Base-by-base conservation (phyloP, 2,888 invertebrate species). In the Bhutanitis thaidina region DNA sequence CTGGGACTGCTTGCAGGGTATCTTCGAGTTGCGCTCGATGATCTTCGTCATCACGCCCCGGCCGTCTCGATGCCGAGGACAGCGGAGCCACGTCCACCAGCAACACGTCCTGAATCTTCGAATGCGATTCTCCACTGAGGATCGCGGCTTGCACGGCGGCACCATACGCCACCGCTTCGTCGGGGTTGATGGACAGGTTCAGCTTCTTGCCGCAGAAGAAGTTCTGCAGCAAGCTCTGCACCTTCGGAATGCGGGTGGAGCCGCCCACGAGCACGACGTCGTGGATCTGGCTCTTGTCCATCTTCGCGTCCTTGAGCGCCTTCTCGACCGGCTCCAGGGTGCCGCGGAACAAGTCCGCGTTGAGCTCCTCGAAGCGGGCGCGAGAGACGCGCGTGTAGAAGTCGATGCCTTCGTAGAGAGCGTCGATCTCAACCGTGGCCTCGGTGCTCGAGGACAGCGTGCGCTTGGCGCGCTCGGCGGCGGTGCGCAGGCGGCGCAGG, bases 401-500 rank as follows among this genome's bases (percentile, higher is more conserved):
- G 74, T 93, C 93, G 43, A 92, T 73, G 14, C 94, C 94, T 57
- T 93, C 94, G 63, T 88, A 91, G 30, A 94, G 80, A 2, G 93
- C 93, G 69, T 93, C 93, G 53, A 94, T 92, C 76, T 93, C 93
- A 40, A 94, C 90, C 34, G 90, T 87, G 0, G 94, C 93, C 66
- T 94, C 93, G 0, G 93, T 92, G 71, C 93, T 93, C 0, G 93
- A 93, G 1, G 93, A 93, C 25, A 94, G 69, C 0, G 93, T 93
- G 41, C 94, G 89, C 74, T 94, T 94, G 1, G 94, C 93, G 53
- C 93, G 94, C 1, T 94, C 91, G 1, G 94, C 94, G 0, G 94
- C 94, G 10, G 94, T 94, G 65, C 94, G 94, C 95, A 95, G 0
- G 95, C 95, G 0, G 95, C 95, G 72, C 95, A 95, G 73, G 1